These are phyloP conservation scores for Ageneiosus marmoratus DNA, from an alignment of 2,113 vertebrate genomes.

Conservation along the genomic window DNA sequence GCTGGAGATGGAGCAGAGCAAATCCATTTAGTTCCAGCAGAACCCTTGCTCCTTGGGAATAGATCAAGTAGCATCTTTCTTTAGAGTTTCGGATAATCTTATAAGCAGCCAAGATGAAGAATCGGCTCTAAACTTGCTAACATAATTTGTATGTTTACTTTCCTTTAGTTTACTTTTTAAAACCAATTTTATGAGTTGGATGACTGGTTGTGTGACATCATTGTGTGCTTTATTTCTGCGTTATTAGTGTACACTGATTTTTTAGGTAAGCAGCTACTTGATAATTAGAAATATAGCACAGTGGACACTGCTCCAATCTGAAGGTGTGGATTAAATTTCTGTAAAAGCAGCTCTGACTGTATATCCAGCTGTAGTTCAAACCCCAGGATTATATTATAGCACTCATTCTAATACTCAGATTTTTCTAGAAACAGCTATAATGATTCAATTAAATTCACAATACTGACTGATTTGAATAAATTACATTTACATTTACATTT, in stretches of 20 bases:
- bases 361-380: not conserved
- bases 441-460: not conserved
- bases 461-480: too few species aligned
- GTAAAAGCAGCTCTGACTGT: too few species aligned
- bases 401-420: not conserved
- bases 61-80: not conserved
- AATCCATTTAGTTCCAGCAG: not conserved
- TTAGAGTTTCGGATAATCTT: not conserved
- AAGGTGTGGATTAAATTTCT: not conserved
- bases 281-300: not conserved
- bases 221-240: not conserved
- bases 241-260: not conserved
- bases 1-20: not conserved
- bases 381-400: not conserved
- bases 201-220: constrained; percentile 1
- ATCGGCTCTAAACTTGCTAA: not conserved
- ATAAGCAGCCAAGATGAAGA: not conserved
- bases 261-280: not conserved
- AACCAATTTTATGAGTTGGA: not conserved
- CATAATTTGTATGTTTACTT: constrained; percentile 22
- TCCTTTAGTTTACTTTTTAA: not conserved
- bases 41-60: not conserved
- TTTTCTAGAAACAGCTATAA: not conserved
- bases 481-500: too few species aligned
- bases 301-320: not conserved